Conservation (phyloP, 2,797 vertebrate species). For the Pipistrellus nathusii region DNA sequence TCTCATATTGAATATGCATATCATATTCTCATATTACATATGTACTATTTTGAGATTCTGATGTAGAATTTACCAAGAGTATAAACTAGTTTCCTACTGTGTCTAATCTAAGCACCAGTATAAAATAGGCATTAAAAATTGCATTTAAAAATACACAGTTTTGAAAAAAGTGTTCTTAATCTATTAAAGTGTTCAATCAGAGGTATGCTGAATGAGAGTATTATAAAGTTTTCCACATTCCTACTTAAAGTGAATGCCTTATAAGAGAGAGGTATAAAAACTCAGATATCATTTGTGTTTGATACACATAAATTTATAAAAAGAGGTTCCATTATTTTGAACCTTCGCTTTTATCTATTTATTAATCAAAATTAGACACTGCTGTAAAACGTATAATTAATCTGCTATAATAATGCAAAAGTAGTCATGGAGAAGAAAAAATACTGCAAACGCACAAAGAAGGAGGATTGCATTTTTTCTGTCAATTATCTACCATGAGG, state of each 20-base stretch:
- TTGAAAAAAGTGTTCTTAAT: neutral
- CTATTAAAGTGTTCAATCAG: neutral
- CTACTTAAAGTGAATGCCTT: slow-evolving; percentile 1
- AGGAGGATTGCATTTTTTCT: neutral
- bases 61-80: neutral
- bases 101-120: neutral
- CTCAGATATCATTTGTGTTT: neutral
- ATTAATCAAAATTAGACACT: neutral
- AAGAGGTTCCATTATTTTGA: neutral
- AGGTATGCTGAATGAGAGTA: neutral
- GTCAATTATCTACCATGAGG: neutral
- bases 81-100: neutral
- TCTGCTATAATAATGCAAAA: neutral
- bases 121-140: neutral
- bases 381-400: neutral
- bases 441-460: neutral
- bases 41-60: neutral
- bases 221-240: neutral
- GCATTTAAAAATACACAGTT: neutral
- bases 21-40: neutral
- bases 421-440: neutral
- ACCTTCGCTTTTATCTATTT: neutral
- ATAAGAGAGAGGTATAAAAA: neutral
- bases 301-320: neutral
- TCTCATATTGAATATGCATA: neutral